Percentiles rank a stretch among this genome's conserved stretches.
These are phyloP conservation scores for Hetaerina titia DNA, from an alignment of 2,888 invertebrate genomes.

Conservation along the genomic window DNA sequence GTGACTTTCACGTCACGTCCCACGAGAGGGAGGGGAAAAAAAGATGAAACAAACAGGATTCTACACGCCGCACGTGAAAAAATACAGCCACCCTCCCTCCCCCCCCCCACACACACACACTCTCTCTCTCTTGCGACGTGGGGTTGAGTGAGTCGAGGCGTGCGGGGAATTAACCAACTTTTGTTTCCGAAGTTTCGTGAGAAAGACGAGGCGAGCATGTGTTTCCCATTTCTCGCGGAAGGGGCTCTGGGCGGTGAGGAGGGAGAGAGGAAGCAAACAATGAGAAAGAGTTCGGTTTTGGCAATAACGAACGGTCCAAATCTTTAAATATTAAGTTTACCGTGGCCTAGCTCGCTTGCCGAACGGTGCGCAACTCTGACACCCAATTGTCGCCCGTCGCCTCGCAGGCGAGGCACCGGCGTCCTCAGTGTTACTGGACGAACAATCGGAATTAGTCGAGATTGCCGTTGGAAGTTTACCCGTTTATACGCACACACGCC, in stretches of 20 bases:
- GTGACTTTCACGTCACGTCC: slow-evolving; percentile 56
- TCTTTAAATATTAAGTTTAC: too few relatives aligned
- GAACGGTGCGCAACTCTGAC: too few relatives aligned
- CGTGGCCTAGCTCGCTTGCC: too few relatives aligned
- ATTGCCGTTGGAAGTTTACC: too few relatives aligned
- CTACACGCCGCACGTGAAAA: not conserved
- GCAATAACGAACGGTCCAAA: too few relatives aligned
- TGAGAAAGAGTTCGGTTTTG: too few relatives aligned
- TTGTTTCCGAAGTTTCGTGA: slow-evolving; percentile 61
- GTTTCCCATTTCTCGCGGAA: not conserved
- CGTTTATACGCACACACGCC: too few relatives aligned
- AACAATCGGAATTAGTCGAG: too few relatives aligned
- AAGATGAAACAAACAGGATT: slow-evolving; percentile 25
- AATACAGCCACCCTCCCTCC: not conserved
- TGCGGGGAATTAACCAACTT: slow-evolving; percentile 58
- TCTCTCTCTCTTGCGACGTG: not conserved
- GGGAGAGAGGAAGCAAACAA: not conserved
- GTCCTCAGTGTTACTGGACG: too few relatives aligned
- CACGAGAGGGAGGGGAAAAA: slow-evolving; percentile 1
- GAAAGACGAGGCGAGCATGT: slow-evolving; percentile 46
- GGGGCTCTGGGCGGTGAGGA: not conserved
- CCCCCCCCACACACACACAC: not conserved
- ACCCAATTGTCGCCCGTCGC: too few relatives aligned
- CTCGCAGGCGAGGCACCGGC: too few relatives aligned
- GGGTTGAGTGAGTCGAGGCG: slow-evolving; percentile 12